These are phyloP conservation scores for Chaetodon trifascialis DNA, from an alignment of 2,113 vertebrate genomes.

Conservation along the genomic window DNA sequence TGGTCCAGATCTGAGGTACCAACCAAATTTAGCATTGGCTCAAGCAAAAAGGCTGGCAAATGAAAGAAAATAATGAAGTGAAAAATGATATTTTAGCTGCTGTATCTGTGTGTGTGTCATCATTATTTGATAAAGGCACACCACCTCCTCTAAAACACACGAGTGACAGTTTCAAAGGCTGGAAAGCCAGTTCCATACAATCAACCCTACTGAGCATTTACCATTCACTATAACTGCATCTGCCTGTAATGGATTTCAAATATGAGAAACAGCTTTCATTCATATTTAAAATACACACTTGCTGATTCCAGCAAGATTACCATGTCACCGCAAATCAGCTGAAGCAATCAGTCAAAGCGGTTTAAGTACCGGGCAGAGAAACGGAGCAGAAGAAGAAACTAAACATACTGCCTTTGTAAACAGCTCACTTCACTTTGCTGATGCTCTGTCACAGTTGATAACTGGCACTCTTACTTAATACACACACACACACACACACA, in stretches of 20 bases:
- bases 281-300: slow-evolving; percentile 13
- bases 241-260: slow-evolving; percentile 25
- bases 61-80: not conserved
- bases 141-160: slow-evolving; percentile 8
- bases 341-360: slow-evolving; percentile 4
- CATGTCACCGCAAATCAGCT: slow-evolving; percentile 25
- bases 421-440: slow-evolving; percentile 22
- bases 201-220: slow-evolving; percentile 1
- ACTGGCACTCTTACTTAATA: slow-evolving; percentile 57
- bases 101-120: not conserved
- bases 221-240: not conserved
- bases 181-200: slow-evolving; percentile 29
- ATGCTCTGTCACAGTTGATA: slow-evolving; percentile 19
- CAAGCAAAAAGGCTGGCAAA: slow-evolving; percentile 23
- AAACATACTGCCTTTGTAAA: slow-evolving; percentile 29
- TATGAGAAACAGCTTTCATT: slow-evolving; percentile 4
- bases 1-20: slow-evolving; percentile 33
- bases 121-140: slow-evolving; percentile 46
- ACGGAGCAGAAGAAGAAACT: slow-evolving; percentile 18
- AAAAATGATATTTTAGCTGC: slow-evolving; percentile 8
- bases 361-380: not conserved
- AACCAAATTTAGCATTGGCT: slow-evolving; percentile 11
- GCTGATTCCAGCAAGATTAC: not conserved
- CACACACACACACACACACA: not conserved
- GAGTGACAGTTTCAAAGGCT: slow-evolving; percentile 10